phyloP scores from a whole-genome alignment of 1,140 invertebrate genomes.

The Lucilia cuprina region DNA sequence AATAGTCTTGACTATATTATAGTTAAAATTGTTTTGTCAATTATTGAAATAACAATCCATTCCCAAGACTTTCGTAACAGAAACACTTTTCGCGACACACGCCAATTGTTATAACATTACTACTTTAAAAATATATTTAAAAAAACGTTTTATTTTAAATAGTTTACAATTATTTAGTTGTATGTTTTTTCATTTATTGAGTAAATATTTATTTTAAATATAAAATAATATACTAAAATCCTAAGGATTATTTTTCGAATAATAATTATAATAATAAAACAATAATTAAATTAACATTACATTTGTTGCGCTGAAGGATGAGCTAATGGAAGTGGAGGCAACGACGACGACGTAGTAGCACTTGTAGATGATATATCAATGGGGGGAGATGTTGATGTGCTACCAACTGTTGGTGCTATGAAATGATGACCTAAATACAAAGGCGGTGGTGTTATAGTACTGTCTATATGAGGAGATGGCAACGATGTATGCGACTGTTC shows the following conservation, averaged over 20 bases:
- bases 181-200: neutral
- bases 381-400: neutral
- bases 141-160: neutral
- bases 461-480: constrained; percentile 2
- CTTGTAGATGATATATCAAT: neutral
- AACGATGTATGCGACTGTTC: neutral
- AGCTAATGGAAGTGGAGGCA: neutral
- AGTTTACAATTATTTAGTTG: neutral
- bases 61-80: neutral
- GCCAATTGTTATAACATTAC: too few species aligned
- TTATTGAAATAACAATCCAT: too few species aligned
- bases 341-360: neutral
- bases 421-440: constrained; percentile 24
- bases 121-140: neutral
- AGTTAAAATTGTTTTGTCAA: too few species aligned
- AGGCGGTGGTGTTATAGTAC: neutral
- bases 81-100: neutral
- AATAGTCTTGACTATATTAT: too few species aligned
- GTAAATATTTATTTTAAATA: neutral
- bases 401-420: neutral
- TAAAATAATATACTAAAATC: neutral
- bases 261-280: neutral
- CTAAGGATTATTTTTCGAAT: neutral
- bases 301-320: constrained; percentile 4
- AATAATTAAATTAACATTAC: neutral